Conservation (phyloP, 92 coral and sea anemone genomes). For the Virgularia gustaviana region DNA sequence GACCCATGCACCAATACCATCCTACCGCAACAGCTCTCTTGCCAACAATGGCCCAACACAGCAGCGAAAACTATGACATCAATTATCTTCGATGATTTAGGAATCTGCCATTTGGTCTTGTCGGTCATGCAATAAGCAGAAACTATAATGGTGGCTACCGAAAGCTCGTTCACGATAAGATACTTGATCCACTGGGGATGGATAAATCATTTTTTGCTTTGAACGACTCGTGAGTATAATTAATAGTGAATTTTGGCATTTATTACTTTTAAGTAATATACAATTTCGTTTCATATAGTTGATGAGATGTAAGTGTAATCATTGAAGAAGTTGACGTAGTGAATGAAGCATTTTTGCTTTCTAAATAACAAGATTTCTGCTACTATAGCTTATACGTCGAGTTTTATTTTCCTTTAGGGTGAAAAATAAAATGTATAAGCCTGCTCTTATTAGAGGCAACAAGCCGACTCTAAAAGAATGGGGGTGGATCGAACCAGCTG, state of each 20-base stretch:
- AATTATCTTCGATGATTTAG: too few species aligned
- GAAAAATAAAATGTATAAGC: constrained; percentile 57
- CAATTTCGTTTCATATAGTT: too few species aligned
- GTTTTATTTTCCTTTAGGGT: constrained; percentile 21
- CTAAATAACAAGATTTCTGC: too few species aligned
- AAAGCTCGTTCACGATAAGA: constrained; percentile 31
- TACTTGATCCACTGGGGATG: constrained; percentile 79
- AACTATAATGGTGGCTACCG: constrained; percentile 17
- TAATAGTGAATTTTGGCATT: neutral
- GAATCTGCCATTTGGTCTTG: constrained; percentile 23
- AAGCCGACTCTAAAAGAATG: constrained; percentile 53
- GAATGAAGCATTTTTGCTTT: too few species aligned
- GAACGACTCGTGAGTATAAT: constrained; percentile 55
- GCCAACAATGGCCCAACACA: too few species aligned
- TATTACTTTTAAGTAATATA: neutral
- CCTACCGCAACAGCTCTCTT: too few species aligned
- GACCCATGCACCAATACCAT: too few species aligned
- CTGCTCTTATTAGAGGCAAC: constrained; percentile 31
- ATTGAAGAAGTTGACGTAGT: too few species aligned
- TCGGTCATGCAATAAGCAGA: constrained; percentile 16
- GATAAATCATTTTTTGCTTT: constrained; percentile 61
- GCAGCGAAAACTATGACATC: too few species aligned
- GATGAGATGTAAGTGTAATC: too few species aligned
- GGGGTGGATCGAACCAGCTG: constrained; percentile 96
- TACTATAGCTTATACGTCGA: too few species aligned